Percentiles rank a stretch among this genome's conserved stretches.
Conservation (phyloP, 2,888 invertebrate genomes). For the Lochmaea capreae region DNA sequence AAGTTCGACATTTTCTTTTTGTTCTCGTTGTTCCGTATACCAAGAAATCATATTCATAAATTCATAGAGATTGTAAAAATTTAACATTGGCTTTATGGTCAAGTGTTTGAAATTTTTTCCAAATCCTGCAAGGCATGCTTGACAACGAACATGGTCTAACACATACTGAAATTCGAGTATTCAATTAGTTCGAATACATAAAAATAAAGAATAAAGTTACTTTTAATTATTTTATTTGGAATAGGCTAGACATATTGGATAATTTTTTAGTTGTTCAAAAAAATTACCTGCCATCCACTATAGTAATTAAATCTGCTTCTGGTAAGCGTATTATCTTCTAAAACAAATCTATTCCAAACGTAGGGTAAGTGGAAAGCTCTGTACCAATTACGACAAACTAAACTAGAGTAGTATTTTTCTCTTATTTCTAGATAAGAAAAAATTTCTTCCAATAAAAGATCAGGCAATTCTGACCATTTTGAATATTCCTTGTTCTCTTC, state of each 20-base stretch:
- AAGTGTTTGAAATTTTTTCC: slow-evolving; percentile 75
- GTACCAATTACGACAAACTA: slow-evolving; percentile 76
- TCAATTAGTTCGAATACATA: not conserved
- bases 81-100: slow-evolving; percentile 78
- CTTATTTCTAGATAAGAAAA: slow-evolving; percentile 76
- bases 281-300: slow-evolving; percentile 79
- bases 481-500: slow-evolving; percentile 66
- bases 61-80: slow-evolving; percentile 85
- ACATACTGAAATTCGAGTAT: slow-evolving; percentile 68
- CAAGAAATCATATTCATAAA: slow-evolving; percentile 86
- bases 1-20: slow-evolving; percentile 55
- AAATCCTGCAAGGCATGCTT: slow-evolving; percentile 76
- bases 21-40: slow-evolving; percentile 72
- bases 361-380: slow-evolving; percentile 77
- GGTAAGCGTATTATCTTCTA: slow-evolving; percentile 80
- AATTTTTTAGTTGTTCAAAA: slow-evolving; percentile 8
- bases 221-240: too few relatives aligned
- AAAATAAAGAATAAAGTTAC: too few relatives aligned
- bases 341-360: slow-evolving; percentile 80
- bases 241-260: too few relatives aligned
- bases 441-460: slow-evolving; percentile 78
- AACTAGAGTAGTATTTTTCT: slow-evolving; percentile 80
- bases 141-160: slow-evolving; percentile 79
- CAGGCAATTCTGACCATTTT: slow-evolving; percentile 77
- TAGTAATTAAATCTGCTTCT: slow-evolving; percentile 83